phyloP scores from a whole-genome alignment of 2,888 invertebrate genomes.

The Ecdyonurus torrentis region DNA sequence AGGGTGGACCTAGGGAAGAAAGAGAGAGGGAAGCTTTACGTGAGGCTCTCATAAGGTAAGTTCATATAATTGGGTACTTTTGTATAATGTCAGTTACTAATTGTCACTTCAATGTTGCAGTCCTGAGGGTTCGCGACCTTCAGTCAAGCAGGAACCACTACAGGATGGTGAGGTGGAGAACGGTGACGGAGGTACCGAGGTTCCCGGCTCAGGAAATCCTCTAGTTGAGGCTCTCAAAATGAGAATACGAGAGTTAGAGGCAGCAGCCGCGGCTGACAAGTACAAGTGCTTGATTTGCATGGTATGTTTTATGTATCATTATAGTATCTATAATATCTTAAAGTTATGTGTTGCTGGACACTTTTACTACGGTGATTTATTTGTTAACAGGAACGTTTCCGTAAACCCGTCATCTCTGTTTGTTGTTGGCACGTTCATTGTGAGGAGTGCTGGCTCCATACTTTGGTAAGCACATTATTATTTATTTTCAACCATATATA shows the following conservation, averaged over 20 bases:
- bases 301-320: constrained; percentile 27
- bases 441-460: constrained; percentile 62
- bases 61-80: background rate
- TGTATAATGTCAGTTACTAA: background rate
- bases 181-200: constrained; percentile 9
- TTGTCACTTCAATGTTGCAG: background rate
- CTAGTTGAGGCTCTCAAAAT: constrained; percentile 57
- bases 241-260: constrained; percentile 59
- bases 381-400: constrained; percentile 48
- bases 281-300: constrained; percentile 81
- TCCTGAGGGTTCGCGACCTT: background rate
- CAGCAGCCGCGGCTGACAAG: constrained; percentile 36
- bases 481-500: too few relatives aligned
- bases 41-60: constrained; percentile 30
- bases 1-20: constrained; percentile 29
- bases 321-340: background rate
- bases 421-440: constrained; percentile 97
- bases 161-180: background rate
- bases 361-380: constrained; percentile 6
- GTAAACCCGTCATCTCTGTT: constrained; percentile 76
- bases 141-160: background rate
- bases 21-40: constrained; percentile 36
- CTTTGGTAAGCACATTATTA: constrained; percentile 44
- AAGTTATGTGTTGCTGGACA: background rate
- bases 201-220: constrained; percentile 21